Evolutionary conservation across 1,140 invertebrate species (phyloP).

Genomic region (Drosophila novamexicana): DNA sequence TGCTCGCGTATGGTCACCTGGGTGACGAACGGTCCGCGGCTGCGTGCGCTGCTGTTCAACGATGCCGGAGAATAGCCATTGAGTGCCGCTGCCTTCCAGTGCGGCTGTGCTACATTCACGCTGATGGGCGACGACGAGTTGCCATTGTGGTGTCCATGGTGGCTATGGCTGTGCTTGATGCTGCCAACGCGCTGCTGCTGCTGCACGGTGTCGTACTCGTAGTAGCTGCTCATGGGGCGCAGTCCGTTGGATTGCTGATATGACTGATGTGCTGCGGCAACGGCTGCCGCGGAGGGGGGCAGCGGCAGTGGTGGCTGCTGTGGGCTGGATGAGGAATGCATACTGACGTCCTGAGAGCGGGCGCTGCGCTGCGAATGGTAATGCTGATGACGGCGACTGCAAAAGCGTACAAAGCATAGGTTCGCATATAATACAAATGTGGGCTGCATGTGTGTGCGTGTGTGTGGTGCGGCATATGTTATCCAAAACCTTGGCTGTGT

Average conservation of each 20-base stretch:
- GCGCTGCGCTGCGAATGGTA: slow-evolving; percentile 91
- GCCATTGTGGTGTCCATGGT: slow-evolving; percentile 31
- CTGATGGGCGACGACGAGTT: slow-evolving; percentile 64
- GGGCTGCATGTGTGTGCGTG: background rate
- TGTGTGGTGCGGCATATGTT: background rate
- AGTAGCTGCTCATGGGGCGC: slow-evolving; percentile 91
- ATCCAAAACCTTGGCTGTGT: slow-evolving; percentile 7
- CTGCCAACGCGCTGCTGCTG: slow-evolving; percentile 77
- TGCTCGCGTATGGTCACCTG: slow-evolving; percentile 85
- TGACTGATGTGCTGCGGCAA: slow-evolving; percentile 15
- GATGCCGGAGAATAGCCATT: slow-evolving; percentile 73
- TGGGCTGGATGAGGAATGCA: slow-evolving; percentile 57
- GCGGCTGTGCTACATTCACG: slow-evolving; percentile 64
- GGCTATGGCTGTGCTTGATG: slow-evolving; percentile 76
- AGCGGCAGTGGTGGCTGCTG: slow-evolving; percentile 28
- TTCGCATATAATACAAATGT: slow-evolving; percentile 19
- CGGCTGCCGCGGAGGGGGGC: slow-evolving; percentile 12
- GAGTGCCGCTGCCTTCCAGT: slow-evolving; percentile 75
- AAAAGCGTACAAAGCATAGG: slow-evolving; percentile 35
- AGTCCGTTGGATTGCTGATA: slow-evolving; percentile 39
- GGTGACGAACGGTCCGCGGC: slow-evolving; percentile 86
- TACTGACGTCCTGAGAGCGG: slow-evolving; percentile 86
- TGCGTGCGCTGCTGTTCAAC: slow-evolving; percentile 80
- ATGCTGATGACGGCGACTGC: slow-evolving; percentile 89
- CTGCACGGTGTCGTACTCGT: slow-evolving; percentile 92